These are phyloP conservation scores for Macrotrachela quadricornifera DNA, from an alignment of 1,140 invertebrate species.

Conservation along the genomic window DNA sequence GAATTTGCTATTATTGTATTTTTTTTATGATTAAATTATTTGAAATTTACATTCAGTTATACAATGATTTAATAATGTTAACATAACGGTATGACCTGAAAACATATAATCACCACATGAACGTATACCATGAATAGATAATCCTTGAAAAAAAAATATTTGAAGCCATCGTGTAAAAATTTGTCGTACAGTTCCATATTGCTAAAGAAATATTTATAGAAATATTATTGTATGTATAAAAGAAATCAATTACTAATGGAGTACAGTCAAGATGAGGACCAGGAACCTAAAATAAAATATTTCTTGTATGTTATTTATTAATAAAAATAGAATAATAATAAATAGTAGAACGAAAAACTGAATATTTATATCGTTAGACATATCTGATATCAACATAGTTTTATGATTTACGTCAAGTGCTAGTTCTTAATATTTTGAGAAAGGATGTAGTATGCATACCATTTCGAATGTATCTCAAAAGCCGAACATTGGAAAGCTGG, in stretches of 20 bases:
- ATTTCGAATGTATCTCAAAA: no score
- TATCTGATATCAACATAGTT: no score
- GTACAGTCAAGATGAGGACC: conserved; percentile 4
- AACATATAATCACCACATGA: conserved; percentile 99
- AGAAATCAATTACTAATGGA: not conserved
- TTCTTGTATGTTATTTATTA: no score
- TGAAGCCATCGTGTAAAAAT: no score
- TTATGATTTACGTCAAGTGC: no score
- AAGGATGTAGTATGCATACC: no score
- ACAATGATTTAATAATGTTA: conserved; percentile 94
- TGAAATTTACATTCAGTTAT: conserved; percentile 90
- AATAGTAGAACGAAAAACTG: no score
- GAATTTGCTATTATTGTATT: not conserved
- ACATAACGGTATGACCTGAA: conserved; percentile 81
- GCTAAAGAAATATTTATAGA: conserved; percentile 15
- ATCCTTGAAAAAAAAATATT: conserved; percentile 76
- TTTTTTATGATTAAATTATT: not conserved
- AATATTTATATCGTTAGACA: no score
- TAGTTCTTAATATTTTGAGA: no score
- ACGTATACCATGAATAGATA: conserved; percentile 86
- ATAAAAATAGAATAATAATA: no score
- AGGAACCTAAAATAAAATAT: not conserved
- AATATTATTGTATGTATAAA: conserved; percentile 1
- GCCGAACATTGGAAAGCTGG: no score
- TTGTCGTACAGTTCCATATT: conserved; percentile 24